Evolutionary conservation across 2,113 vertebrate genomes (phyloP), one percentile per base, ranked within the genome.

Genomic region (Protomyctophum bolini): DNA sequence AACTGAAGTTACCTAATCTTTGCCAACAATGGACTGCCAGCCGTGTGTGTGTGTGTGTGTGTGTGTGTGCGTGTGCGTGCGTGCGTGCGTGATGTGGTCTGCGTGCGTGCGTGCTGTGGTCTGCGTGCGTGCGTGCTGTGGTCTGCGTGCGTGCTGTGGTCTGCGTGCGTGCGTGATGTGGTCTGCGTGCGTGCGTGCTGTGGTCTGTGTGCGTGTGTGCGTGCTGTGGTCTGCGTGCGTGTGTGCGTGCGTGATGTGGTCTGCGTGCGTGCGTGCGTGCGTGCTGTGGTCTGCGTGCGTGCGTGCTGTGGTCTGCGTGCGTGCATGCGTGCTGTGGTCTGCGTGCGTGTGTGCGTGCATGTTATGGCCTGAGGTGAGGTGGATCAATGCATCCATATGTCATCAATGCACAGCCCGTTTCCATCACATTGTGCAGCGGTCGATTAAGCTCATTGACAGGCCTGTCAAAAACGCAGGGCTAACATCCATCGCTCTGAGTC

Each of bases 391-490:
- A 68, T 88, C 82, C 84, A 85, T 81, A 83, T 75, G 79, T 83
- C 62, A 75, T 77, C 82, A 82, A 84, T 73, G 80, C 80, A 82
- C 69, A 60, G 76, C 75, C 73, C 58, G 75, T 76, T 86, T 80
- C 83, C 68, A 73, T 78, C 72, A 71, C 63, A 46, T n/a, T 61
- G 75, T 76, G 72, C 82, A 77, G 14, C 78, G 80, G 82, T 86
- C 89, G 86, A 89, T 88, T 87, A 86, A 86, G 79, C 84, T 79
- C 84, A 89, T 87, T 28, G 88, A 90, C 83, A 72, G 66, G 56
- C 59, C 81, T 86, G 86, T 90, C 90, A 86, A 75, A 9, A 0
- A 49, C 64, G 81, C 83, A 87, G 70, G 72, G 79, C 87, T 81
- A 75, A 72, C 75, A 74, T 63, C 8, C 77, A 79, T 68, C 63